Evolutionary conservation across 2,888 invertebrate genomes (phyloP).

Genomic region (Venusia cambrica): DNA sequence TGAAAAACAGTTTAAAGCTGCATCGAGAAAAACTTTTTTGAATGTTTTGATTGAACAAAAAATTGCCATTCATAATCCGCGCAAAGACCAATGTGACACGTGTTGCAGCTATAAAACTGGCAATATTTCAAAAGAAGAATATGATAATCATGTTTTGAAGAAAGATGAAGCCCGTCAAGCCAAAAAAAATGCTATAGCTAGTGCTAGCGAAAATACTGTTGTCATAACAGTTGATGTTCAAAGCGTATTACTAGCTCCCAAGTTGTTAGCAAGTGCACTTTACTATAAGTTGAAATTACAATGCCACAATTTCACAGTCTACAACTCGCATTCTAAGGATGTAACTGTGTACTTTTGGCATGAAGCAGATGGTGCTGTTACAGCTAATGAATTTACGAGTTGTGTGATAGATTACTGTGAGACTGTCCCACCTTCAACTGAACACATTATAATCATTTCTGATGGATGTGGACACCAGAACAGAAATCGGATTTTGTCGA

Average conservation of each 20-base stretch:
- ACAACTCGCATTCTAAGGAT: conserved; percentile 14
- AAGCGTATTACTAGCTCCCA: conserved; percentile 25
- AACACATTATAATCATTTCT: conserved; percentile 17
- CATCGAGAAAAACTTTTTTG: conserved; percentile 6
- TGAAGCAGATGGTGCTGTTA: conserved; percentile 22
- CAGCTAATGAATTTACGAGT: conserved; percentile 24
- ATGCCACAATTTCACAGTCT: conserved; percentile 23
- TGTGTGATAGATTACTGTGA: conserved; percentile 13
- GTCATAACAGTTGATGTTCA: conserved; percentile 23
- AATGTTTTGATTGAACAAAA: conserved; percentile 7
- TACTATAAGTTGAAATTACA: conserved; percentile 27
- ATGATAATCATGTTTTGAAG: conserved; percentile 20
- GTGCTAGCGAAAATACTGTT: conserved; percentile 12
- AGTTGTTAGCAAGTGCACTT: conserved; percentile 18
- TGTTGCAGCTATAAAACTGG: conserved; percentile 15
- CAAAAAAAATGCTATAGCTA: conserved; percentile 14
- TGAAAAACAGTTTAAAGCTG: conserved; percentile 2
- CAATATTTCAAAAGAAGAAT: conserved; percentile 19
- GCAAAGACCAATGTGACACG: conserved; percentile 21
- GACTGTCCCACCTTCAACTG: neutral
- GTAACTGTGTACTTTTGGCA: conserved; percentile 26
- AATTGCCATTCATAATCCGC: conserved; percentile 15
- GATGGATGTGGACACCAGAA: conserved; percentile 25
- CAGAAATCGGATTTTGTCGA: conserved; percentile 18
- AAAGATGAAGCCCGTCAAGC: conserved; percentile 19